Evolutionary conservation across 2,113 vertebrate species (phyloP), one percentile per base, ranked within the genome.

Genomic region (Triplophysa rosa): DNA sequence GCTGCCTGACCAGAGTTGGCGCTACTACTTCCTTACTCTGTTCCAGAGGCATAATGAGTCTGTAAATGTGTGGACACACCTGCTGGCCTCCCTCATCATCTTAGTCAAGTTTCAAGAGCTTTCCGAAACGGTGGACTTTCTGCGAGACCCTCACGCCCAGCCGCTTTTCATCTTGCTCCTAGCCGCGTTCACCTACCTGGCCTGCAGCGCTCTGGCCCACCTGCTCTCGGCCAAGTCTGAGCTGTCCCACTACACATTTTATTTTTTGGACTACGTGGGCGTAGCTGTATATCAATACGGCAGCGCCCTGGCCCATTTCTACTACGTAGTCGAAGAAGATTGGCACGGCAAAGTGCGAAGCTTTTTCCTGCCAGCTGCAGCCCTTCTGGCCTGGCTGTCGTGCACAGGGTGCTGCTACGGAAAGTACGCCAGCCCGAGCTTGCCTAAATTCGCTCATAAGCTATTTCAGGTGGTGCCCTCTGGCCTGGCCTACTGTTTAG

Each of bases 1-100:
- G 54, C 95, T 95, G 0, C 87, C 95, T 11, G 93, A 94, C 76
- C 96, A 87, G 71, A 92, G 90, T 88, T 99, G 97, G 96, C 83
- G 92, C 10, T 99, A 95, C 76, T 99, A 97, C 89, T 96, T 97
- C 90, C 91, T 93, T 2, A 95, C 95, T 0, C 94, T 99, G 67
- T 99, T 98, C 92, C 95, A 94, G 89, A 93, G 94, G 89, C 97
- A 98, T 94, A 99, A 99, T 0, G 97, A 99, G 84, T 94, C 93
- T 0, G 80, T 98, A 82, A 99, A 98, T 0, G 94, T 99, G 14
- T 99, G 97, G 97, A 95, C 96, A 0, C 97, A 98, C 54, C 91
- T 99, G 85, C 88, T 94, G 87, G 93, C 96, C 0, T 94, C 95
- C 0, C 82, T 98, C 84, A 87, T 91, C 54, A 91, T 99, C 87